Percentiles rank a stretch among this genome's conserved stretches.
phyloP scores from a whole-genome alignment of 2,797 vertebrate genomes.

The Okamejei kenojei region DNA sequence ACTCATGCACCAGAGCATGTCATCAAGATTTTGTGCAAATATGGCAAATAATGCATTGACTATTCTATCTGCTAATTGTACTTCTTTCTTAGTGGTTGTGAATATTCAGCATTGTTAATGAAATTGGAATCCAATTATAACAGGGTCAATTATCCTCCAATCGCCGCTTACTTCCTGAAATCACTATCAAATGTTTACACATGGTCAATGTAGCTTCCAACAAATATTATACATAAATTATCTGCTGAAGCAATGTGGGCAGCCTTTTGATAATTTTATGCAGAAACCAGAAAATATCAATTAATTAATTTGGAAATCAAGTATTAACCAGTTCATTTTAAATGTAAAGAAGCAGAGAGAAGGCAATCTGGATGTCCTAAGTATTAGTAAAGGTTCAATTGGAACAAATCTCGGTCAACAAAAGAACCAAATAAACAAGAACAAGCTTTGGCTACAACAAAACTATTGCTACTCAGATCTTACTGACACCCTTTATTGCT shows the following conservation, averaged over 20 bases:
- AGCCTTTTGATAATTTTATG: neutral
- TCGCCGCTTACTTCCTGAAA: neutral
- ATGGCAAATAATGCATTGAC: no score
- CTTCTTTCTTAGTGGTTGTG: neutral
- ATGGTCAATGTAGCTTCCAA: neutral
- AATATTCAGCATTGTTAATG: neutral
- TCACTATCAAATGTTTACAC: neutral
- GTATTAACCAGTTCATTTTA: neutral
- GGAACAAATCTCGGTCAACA: neutral
- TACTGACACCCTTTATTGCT: neutral
- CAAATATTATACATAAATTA: neutral
- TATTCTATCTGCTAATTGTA: neutral
- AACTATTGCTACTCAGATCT: neutral
- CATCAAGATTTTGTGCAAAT: neutral
- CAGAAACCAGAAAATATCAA: neutral
- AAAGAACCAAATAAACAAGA: neutral
- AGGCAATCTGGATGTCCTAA: neutral
- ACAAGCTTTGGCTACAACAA: neutral
- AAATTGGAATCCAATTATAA: neutral
- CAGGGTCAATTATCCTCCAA: neutral
- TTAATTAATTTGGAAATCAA: neutral
- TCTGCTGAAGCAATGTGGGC: neutral
- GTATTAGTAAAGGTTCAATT: neutral
- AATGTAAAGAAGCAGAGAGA: neutral
- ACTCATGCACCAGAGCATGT: no score